Evolutionary conservation across 2,113 vertebrate species (phyloP).

Genomic region (Saccopteryx bilineata): DNA sequence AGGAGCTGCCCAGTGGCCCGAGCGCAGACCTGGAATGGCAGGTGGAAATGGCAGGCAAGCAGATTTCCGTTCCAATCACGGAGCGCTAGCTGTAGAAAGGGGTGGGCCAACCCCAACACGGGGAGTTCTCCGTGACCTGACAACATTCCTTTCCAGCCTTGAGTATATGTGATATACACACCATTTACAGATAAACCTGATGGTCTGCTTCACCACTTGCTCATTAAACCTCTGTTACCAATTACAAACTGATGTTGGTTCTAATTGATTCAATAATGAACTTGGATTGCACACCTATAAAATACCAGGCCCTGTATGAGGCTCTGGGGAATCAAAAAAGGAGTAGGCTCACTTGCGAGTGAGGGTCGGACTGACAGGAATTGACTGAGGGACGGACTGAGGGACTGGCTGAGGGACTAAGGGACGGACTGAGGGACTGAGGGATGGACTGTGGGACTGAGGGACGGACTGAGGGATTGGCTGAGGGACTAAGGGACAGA

Average conservation of each 20-base stretch:
- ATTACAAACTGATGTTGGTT: not conserved
- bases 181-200: not conserved
- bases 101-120: not conserved
- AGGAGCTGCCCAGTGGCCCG: not conserved
- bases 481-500: not conserved
- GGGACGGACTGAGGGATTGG: not conserved
- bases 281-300: not conserved
- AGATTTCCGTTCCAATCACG: not conserved
- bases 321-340: not conserved
- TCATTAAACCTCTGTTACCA: conserved; percentile 21
- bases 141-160: not conserved
- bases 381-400: not conserved
- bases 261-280: not conserved
- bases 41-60: not conserved
- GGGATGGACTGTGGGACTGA: not conserved
- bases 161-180: not conserved
- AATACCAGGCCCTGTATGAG: not conserved
- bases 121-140: not conserved
- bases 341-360: not conserved
- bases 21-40: not conserved
- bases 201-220: not conserved
- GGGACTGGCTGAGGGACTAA: not conserved
- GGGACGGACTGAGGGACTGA: not conserved
- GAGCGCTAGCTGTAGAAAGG: not conserved
- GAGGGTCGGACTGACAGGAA: not conserved